Evolutionary conservation across 2,888 invertebrate species (phyloP), one percentile per base, ranked within the genome.

Genomic region (Nemotelus nigrinus): DNA sequence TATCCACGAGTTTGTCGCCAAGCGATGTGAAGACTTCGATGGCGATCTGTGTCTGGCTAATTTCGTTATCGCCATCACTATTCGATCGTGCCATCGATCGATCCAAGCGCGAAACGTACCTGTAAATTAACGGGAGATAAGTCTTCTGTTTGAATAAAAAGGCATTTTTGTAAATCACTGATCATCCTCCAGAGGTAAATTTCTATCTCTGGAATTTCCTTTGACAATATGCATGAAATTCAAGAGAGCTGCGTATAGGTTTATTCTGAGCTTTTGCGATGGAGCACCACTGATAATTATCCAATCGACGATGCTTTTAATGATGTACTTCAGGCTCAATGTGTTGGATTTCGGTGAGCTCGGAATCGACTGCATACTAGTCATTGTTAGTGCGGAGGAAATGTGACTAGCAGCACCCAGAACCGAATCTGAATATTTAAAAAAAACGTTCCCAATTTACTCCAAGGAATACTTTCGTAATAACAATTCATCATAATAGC

Each of bases 241-340:
- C 0, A 96, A 86, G 39, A 97, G 85, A 0, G 96, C 92, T 1
- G 95, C 94, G 84, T 97, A 97, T 10, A 97, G 86, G 85, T 97
- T 95, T 0, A 96, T 94, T 63, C 96, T 88, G 78, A 96, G 91
- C 83, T 94, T 94, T 84, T 96, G 96, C 1, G 94, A 93, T 0
- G 93, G 91, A 0, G 93, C 93, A 74, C 94, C 94, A 60, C 95
- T 93, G 1, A 92, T 90, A 50, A 95, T 88, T 3, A 96, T 93
- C 93, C 96, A 96, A 81, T 94, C 93, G 0, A 96, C 88, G 4
- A 96, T 90, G 75, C 93, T 93, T 82, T 92, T 91, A 4, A 95
- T 83, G 50, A 95, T 93, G 79, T 92, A 91, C 82, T 93, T 92
- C 58, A 93, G 87, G 25, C 91, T 91, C 0, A 92, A 87, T 0